Percentiles rank a stretch among this genome's conserved stretches.
Evolutionary conservation across 2,888 invertebrate genomes (phyloP).

Genomic region (Itoplectis maculator): DNA sequence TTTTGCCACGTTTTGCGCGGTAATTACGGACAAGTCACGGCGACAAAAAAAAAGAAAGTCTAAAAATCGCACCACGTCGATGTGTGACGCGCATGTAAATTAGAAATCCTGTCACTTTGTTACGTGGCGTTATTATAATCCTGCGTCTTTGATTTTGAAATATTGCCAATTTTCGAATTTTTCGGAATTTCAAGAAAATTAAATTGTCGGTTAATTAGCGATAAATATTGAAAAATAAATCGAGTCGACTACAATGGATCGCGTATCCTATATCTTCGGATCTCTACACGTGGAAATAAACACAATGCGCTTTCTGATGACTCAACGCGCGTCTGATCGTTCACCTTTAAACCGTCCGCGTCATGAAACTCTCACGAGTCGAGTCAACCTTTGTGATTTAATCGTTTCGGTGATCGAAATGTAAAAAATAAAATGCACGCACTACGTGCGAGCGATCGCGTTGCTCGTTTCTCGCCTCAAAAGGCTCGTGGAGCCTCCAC

Average conservation of each 20-base stretch:
- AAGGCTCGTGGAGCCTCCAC: background rate
- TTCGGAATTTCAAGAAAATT: background rate
- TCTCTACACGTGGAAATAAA: conserved; percentile 9
- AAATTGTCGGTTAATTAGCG: no score
- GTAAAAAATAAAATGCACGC: conserved; percentile 7
- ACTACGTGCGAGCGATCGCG: background rate
- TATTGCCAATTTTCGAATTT: background rate
- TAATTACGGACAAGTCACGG: conserved; percentile 24
- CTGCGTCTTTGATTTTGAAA: background rate
- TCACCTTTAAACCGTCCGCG: conserved; percentile 33
- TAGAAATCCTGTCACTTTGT: conserved; percentile 4
- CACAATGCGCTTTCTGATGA: conserved; percentile 26
- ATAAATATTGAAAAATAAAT: background rate
- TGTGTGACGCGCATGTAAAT: conserved; percentile 12
- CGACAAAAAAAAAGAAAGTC: conserved; percentile 23
- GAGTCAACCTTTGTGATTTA: conserved; percentile 34
- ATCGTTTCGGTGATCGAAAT: conserved; percentile 40
- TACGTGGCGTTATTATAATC: conserved; percentile 10
- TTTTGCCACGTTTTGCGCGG: conserved; percentile 19
- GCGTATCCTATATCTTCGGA: background rate
- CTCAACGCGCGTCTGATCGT: conserved; percentile 14
- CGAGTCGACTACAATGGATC: background rate
- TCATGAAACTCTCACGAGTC: conserved; percentile 25
- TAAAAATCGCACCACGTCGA: background rate
- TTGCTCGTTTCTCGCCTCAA: background rate